Conservation (phyloP, 2,113 vertebrate genomes). For the Furnarius figulus region DNA sequence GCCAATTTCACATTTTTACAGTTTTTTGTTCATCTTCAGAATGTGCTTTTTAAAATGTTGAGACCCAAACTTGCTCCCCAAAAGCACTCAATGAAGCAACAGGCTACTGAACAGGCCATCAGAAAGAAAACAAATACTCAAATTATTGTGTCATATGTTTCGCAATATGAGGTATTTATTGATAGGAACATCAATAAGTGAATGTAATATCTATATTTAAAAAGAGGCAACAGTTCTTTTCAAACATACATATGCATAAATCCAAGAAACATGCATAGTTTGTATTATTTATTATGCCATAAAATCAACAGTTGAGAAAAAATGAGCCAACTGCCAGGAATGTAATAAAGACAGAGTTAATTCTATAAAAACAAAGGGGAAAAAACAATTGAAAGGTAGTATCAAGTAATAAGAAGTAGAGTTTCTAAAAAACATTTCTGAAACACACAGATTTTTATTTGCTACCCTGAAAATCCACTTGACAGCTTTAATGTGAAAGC, state of each 20-base stretch:
- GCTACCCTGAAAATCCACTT: slow-evolving; percentile 54
- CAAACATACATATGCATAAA: slow-evolving; percentile 1
- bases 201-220: slow-evolving; percentile 2
- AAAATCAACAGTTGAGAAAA: slow-evolving; percentile 39
- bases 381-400: slow-evolving; percentile 16
- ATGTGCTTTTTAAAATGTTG: not conserved
- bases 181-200: slow-evolving; percentile 2
- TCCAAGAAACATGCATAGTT: not conserved
- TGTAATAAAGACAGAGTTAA: slow-evolving; percentile 27
- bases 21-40: not conserved
- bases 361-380: not conserved
- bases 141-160: not conserved
- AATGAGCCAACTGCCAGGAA: slow-evolving; percentile 1
- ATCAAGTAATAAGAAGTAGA: not conserved
- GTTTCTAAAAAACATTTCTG: slow-evolving; percentile 7
- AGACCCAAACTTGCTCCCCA: not conserved
- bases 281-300: slow-evolving; percentile 35
- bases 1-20: not conserved
- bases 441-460: slow-evolving; percentile 19
- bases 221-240: not conserved
- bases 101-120: not conserved
- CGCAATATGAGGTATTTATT: not conserved
- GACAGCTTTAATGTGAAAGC: slow-evolving; percentile 41
- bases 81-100: not conserved
- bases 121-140: not conserved